Percentiles rank a stretch among this genome's conserved stretches.
Conservation (phyloP, 2,888 invertebrate genomes). For the Drosophila pseudotalamancana region DNA sequence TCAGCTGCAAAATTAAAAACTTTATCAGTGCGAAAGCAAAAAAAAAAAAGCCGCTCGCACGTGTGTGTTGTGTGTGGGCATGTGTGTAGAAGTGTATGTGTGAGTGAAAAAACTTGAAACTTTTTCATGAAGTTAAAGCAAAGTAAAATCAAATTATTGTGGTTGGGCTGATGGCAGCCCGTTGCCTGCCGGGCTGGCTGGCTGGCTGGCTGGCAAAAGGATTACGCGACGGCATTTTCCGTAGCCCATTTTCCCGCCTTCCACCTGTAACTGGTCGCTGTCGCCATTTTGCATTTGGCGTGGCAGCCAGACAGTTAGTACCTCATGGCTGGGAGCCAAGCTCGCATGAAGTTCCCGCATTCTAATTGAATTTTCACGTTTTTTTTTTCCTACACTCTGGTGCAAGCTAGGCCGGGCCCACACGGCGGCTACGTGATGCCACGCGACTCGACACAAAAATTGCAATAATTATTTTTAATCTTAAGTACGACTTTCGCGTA, state of each 20-base stretch:
- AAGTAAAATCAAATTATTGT: slow-evolving; percentile 79
- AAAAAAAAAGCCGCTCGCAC: slow-evolving; percentile 29
- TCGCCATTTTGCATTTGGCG: slow-evolving; percentile 63
- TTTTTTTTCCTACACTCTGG: slow-evolving; percentile 44
- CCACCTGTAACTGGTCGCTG: slow-evolving; percentile 62
- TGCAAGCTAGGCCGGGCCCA: slow-evolving; percentile 10
- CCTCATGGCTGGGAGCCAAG: slow-evolving; percentile 46
- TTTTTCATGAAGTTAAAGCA: slow-evolving; percentile 79
- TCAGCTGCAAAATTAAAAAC: slow-evolving; percentile 76
- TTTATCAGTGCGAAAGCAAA: slow-evolving; percentile 58
- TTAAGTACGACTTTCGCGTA: slow-evolving; percentile 77
- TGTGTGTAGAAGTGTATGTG: slow-evolving; percentile 30
- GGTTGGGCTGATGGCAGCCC: slow-evolving; percentile 50
- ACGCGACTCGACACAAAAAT: slow-evolving; percentile 71
- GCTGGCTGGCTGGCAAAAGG: slow-evolving; percentile 66
- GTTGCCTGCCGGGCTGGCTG: slow-evolving; percentile 35
- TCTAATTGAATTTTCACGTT: slow-evolving; percentile 79
- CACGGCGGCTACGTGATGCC: slow-evolving; percentile 63
- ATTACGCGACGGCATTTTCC: slow-evolving; percentile 53
- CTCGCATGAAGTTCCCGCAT: slow-evolving; percentile 73
- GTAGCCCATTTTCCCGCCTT: slow-evolving; percentile 2
- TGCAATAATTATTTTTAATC: slow-evolving; percentile 80
- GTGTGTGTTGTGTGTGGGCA: slow-evolving; percentile 28
- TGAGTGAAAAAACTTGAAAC: slow-evolving; percentile 69
- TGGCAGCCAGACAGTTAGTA: slow-evolving; percentile 56